Evolutionary conservation across 2,797 vertebrate species (phyloP), one percentile per base, ranked within the genome.

Genomic region (Ctenopoma multispine): DNA sequence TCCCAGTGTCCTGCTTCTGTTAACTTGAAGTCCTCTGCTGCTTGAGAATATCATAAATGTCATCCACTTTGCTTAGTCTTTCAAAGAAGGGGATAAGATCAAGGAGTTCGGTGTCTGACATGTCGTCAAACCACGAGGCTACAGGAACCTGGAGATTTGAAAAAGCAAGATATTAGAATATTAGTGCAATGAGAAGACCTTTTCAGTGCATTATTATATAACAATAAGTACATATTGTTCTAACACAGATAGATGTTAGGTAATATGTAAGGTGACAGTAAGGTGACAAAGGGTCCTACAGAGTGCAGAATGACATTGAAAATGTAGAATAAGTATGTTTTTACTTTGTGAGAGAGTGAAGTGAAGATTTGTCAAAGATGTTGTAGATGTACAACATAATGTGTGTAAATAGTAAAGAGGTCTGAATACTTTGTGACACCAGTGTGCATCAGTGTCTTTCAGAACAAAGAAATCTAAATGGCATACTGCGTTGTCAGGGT

Each of bases 11-110:
- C 47, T 44, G 81, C 77, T 84, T 75, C 53, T 69, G 86, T 87
- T 98, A 98, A 94, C 96, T 98, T 80, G 93, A 94, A 69, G 94
- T 96, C 93, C 92, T 93, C 61, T 96, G 96, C 90, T 97, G 95
- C 92, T 95, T 96, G 81, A 99, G 96, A 84, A 96, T 92, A 73
- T 96, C 94, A 41, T 98, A 98, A 70, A 99, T 93, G 7, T 98
- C 95, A 0, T 98, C 97, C 90, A 94, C 96, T 60, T 94, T 95
- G 93, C 96, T 99, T 67, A 99, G 96, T 93, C 95, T 95, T 91
- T 99, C 98, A 6, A 99, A 99, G 93, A 99, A 97, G 2, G 98
- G 98, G 88, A 99, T 93, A 54, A 99, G 95, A 79, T 99, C 97
- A 1, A 98, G 95, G 69, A 99, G 96, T 88, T 99, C 98, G 0